phyloP scores from a whole-genome alignment of 1,140 invertebrate species.

The Aplysia californica region DNA sequence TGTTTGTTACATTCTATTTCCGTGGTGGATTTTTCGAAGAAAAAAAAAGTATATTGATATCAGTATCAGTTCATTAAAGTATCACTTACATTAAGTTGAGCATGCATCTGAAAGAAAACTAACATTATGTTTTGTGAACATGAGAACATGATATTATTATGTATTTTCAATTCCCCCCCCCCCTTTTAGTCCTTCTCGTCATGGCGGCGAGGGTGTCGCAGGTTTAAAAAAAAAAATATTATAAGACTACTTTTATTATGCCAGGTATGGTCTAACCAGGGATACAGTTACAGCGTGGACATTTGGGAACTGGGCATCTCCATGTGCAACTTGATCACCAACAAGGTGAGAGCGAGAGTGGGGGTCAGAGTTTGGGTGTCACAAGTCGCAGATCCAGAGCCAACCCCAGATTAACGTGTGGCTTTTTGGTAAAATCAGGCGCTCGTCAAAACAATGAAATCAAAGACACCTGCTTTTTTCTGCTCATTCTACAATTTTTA shows the following conservation, averaged over 20 bases:
- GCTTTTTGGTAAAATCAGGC: no score
- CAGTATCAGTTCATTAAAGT: no score
- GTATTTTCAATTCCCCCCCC: neutral
- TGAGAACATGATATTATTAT: neutral
- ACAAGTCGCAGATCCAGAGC: no score
- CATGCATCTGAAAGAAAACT: neutral
- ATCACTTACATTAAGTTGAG: neutral
- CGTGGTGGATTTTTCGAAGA: no score
- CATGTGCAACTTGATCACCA: conserved; percentile 6
- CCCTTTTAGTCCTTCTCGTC: neutral
- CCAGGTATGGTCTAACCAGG: neutral
- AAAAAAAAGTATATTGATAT: no score
- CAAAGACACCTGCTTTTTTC: no score
- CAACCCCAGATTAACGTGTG: no score
- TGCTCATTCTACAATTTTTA: no score
- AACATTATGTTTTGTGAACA: neutral
- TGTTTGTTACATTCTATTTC: no score
- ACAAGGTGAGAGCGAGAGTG: neutral
- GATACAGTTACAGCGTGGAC: neutral
- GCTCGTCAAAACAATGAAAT: no score
- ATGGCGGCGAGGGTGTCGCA: neutral
- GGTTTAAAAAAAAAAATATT: no score
- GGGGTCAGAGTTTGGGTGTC: no score
- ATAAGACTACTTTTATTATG: neutral
- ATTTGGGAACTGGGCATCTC: conserved; percentile 2